A percentile compares a stretch with the other conserved stretches of the same genome.
phyloP scores from a whole-genome alignment of 2,113 vertebrate species.

The Cyphomyrus plagiostoma region DNA sequence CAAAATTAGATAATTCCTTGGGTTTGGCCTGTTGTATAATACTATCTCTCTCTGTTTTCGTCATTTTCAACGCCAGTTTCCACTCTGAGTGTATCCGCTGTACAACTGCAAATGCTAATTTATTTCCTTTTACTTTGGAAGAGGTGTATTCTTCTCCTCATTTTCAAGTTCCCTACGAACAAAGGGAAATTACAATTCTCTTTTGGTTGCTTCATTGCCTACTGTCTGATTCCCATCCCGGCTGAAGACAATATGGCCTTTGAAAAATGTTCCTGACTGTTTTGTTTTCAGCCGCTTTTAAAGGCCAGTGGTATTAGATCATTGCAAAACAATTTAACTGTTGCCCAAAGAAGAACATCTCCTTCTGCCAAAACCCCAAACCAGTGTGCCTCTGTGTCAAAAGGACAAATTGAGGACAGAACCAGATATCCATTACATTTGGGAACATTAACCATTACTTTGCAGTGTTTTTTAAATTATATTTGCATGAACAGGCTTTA shows the following conservation, averaged over 20 bases:
- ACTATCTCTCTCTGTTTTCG: background rate
- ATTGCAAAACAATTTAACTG: constrained; percentile 5
- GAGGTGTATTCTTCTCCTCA: background rate
- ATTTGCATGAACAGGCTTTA: background rate
- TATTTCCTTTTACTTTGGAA: background rate
- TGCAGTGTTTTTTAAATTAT: background rate
- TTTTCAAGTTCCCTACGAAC: background rate
- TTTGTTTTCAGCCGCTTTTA: constrained; percentile 6
- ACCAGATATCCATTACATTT: background rate
- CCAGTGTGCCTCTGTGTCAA: background rate
- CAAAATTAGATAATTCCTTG: background rate
- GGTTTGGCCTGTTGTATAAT: background rate
- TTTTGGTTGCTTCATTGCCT: background rate
- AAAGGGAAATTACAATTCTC: background rate
- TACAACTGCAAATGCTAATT: background rate
- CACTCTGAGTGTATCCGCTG: background rate
- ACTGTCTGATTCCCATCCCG: background rate
- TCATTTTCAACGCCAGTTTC: background rate
- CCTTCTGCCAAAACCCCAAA: constrained; percentile 4
- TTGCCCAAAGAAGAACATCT: background rate
- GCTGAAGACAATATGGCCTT: background rate
- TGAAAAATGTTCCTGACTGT: background rate
- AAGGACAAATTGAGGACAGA: background rate
- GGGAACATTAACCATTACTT: background rate
- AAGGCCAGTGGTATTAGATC: constrained; percentile 16